Base-by-base conservation (phyloP, 2,888 invertebrate species). In the Melanotus villosus region DNA sequence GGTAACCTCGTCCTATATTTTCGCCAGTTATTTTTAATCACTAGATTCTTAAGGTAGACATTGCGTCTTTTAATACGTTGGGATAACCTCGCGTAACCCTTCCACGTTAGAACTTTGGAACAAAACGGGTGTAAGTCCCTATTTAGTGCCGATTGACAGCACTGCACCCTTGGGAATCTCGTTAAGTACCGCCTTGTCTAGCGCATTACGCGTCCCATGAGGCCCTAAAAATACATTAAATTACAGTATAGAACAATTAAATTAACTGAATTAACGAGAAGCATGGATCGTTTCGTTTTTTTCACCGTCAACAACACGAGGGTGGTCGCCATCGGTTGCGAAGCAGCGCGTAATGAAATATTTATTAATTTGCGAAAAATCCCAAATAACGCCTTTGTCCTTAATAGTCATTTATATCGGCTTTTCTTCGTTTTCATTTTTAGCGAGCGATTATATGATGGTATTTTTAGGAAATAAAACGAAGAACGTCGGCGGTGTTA, bases 111-210 rank as follows among this genome's bases (percentile, higher is more conserved):
- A 19, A 14, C 41, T 57, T 12, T 19, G n/a, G 47, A 32, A 45
- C n/a, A 34, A 14, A 45, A 60, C 16, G 12, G 45, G 32, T 32
- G 43, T 60, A 43, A 32, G 45, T 60, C 26, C 26, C 59, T 45
- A 60, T 60, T 60, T 60, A 47, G 59, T 32, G 32, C 12, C 59
- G 45, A 60, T 34, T 47, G 59, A 60, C 59, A 60, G 45, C 45
- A 23, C 32, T 45, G 14, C 32, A 60, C 59, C 47, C 59, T 60
- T 32, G 45, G 59, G 34, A 47, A 45, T 21, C 43, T 60, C 59
- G 59, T 60, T 60, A 60, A 32, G 45, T 60, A 60, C 32, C 34
- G 59, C 30, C 59, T 60, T 60, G 59, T 45, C 43, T 60, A 43
- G 45, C 59, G 34, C 45, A 34, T 54, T 45, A 60, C 32, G 16